These are phyloP conservation scores for Philantomba maxwellii DNA, from an alignment of 2,113 vertebrate genomes.

Conservation along the genomic window DNA sequence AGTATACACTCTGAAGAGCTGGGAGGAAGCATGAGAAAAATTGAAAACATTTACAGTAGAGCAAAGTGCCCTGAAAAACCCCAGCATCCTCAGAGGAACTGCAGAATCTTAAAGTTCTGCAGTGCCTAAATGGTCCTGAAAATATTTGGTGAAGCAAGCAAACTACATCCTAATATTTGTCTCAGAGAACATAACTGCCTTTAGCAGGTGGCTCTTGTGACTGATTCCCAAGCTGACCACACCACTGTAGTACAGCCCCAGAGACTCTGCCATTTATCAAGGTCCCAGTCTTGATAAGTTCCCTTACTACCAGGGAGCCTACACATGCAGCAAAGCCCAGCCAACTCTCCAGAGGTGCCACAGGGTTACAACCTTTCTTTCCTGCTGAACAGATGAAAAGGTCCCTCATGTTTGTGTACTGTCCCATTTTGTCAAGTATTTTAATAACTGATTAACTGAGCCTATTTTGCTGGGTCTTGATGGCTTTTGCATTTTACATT, in stretches of 20 bases:
- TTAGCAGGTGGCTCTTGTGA: not conserved
- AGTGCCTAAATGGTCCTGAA: not conserved
- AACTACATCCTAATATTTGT: not conserved
- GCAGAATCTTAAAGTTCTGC: not conserved
- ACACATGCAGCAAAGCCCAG: not conserved
- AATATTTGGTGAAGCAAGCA: not conserved
- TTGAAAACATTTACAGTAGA: not conserved
- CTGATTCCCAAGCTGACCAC: not conserved
- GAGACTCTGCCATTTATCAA: not conserved
- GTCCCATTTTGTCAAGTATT: not conserved
- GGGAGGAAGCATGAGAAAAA: not conserved
- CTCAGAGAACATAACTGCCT: not conserved
- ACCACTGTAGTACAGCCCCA: fast-evolving
- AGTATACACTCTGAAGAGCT: not conserved
- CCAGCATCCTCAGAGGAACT: not conserved
- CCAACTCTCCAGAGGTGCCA: not conserved
- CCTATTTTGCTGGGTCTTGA: not conserved
- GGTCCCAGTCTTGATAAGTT: not conserved
- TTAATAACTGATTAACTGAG: not conserved
- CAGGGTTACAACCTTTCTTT: not conserved
- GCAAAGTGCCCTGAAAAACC: not conserved
- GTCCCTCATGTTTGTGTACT: not conserved
- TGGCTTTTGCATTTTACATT: not conserved
- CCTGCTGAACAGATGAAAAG: not conserved
- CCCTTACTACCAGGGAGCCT: not conserved